Base-by-base conservation (phyloP, 2,888 invertebrate species). In the Cephus rjabovi region DNA sequence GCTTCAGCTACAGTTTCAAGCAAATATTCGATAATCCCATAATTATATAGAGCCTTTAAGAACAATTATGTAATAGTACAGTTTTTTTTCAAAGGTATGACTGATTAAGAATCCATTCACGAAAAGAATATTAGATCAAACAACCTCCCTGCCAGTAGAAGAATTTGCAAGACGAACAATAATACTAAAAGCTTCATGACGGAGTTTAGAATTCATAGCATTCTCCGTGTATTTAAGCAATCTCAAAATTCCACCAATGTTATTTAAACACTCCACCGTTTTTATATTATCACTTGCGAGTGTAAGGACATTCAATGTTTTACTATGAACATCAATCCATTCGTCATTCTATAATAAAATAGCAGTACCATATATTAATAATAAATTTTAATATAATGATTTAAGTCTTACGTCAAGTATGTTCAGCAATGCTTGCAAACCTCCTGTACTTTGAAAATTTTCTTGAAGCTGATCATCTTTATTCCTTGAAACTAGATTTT, bases 381-480 rank as follows among this genome's bases (percentile, higher is more conserved):
- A 71, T 33, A 71, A 34, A 68, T n/a, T 76, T 37, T 74, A 35
- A 74, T 77, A 12, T 12, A 77, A 75, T 9, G 15, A 71, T 34
- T 31, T 71, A 69, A 40, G 31, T 74, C 86, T 89, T 82, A 93
- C 94, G 88, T 93, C 93, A 23, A 94, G 88, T 77, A 94, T 92
- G 87, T 93, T 92, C 83, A 93, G 92, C 12, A 94, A 87, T 81
- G 92, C 91, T 82, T 92, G 79, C 40, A 93, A 91, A 1, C 93
- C 93, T 30, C 92, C 92, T 0, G 93, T 93, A 2, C 91, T 90
- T 23, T 92, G 90, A 78, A 94, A 94, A 0, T 91, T 91, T 81
- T 92, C 92, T 86, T 94, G 94, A 34, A 93, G 89, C 1, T 88
- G 87, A n/a, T 90, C 85, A 75, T 94, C 93, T 74, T 92, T 92